Evolutionary conservation across 2,797 vertebrate species (phyloP).

Genomic region (Poecilia wingei): DNA sequence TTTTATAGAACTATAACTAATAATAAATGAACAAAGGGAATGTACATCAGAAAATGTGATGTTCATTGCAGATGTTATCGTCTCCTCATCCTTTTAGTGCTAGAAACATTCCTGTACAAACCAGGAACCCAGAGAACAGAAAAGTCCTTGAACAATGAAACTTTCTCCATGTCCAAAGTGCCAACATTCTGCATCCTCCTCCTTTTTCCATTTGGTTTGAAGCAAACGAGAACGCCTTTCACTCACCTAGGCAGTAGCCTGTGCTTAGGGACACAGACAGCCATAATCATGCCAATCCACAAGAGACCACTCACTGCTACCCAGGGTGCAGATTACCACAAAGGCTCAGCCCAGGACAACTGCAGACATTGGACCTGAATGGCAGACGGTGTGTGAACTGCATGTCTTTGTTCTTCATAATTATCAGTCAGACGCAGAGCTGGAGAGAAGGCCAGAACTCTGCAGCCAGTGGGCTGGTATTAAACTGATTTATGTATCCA

Average conservation of each 20-base stretch:
- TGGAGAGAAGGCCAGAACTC: conserved; percentile 38
- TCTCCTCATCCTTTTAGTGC: background rate
- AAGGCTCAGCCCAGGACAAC: conserved; percentile 54
- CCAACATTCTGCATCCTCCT: conserved; percentile 4
- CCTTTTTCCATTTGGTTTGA: conserved; percentile 3
- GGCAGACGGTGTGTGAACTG: conserved; percentile 34
- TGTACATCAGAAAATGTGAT: background rate
- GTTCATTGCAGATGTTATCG: background rate
- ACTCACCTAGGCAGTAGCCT: conserved; percentile 59
- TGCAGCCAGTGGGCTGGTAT: conserved; percentile 46
- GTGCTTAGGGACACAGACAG: conserved; percentile 55
- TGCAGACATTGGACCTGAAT: conserved; percentile 33
- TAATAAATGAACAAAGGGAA: background rate
- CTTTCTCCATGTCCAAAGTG: conserved; percentile 13
- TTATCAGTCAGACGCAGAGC: conserved; percentile 42
- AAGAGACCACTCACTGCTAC: conserved; percentile 34
- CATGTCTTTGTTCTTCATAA: conserved; percentile 63
- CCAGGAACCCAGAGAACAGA: background rate
- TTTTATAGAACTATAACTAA: background rate
- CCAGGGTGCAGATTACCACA: conserved; percentile 55
- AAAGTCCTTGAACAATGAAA: background rate
- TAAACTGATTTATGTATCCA: conserved; percentile 53
- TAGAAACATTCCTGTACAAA: background rate
- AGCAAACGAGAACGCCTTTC: conserved; percentile 32
- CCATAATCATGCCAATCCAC: conserved; percentile 65